phyloP scores from a whole-genome alignment of 2,888 invertebrate genomes.

The Epistrophella euchroma region DNA sequence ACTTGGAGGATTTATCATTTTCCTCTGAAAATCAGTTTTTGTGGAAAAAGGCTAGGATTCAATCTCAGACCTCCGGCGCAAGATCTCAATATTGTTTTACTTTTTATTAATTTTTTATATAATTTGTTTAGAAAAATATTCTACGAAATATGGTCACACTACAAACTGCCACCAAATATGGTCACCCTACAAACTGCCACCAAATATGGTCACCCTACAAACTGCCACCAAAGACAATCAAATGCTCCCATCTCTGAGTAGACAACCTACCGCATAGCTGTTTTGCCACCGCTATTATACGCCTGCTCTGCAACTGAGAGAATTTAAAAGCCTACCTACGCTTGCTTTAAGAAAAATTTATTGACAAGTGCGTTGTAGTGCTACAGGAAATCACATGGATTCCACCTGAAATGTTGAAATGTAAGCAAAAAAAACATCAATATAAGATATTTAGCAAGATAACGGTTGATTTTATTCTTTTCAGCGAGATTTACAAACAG shows the following conservation, averaged over 20 bases:
- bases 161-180: background rate
- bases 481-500: background rate
- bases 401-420: constrained; percentile 21
- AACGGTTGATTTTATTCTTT: background rate
- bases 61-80: too few relatives aligned
- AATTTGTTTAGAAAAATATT: background rate
- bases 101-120: too few relatives aligned
- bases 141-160: constrained; percentile 9
- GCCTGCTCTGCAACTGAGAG: constrained; percentile 10
- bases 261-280: constrained; percentile 40
- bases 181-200: background rate
- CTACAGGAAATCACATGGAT: constrained; percentile 35
- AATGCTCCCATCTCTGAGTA: constrained; percentile 5
- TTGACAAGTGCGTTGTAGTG: constrained; percentile 43
- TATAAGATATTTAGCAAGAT: background rate
- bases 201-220: constrained; percentile 11
- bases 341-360: constrained; percentile 37
- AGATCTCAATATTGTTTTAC: too few relatives aligned
- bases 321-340: constrained; percentile 57
- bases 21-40: too few relatives aligned
- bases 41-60: too few relatives aligned
- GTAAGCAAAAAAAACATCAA: constrained; percentile 9
- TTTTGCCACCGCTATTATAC: constrained; percentile 19
- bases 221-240: background rate
- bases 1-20: too few relatives aligned